Conservation (phyloP, 1,140 invertebrate genomes). For the honey bee (Apis mellifera) region Amel_HAv3.1 CM009941.2:16292501-16293000, state of each 20-base stretch:
- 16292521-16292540: conserved; percentile 10
- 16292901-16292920: neutral
- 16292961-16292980: neutral
- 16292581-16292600: conserved; percentile 71
- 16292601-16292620: conserved; percentile 86
- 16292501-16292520: conserved; percentile 27
- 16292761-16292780: conserved; percentile 57
- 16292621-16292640: conserved; percentile 89
- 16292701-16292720: neutral
- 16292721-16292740: conserved; percentile 10
- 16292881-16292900: neutral
- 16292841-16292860: conserved; percentile 2
- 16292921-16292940: neutral
- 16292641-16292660: conserved; percentile 85
- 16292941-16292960: neutral
- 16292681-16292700: neutral
- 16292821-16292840: conserved; percentile 27
- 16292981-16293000: neutral
- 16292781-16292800: conserved; percentile 28
- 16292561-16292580: conserved; percentile 59
- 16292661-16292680: conserved; percentile 78
- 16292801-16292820: conserved; percentile 23
- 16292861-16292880: conserved; percentile 1
- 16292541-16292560: conserved; percentile 44
- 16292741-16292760: conserved; percentile 49